Percentiles rank a stretch among this genome's conserved stretches.
Conservation (phyloP, 2,888 invertebrate genomes). For the Cantharis flavilabris region DNA sequence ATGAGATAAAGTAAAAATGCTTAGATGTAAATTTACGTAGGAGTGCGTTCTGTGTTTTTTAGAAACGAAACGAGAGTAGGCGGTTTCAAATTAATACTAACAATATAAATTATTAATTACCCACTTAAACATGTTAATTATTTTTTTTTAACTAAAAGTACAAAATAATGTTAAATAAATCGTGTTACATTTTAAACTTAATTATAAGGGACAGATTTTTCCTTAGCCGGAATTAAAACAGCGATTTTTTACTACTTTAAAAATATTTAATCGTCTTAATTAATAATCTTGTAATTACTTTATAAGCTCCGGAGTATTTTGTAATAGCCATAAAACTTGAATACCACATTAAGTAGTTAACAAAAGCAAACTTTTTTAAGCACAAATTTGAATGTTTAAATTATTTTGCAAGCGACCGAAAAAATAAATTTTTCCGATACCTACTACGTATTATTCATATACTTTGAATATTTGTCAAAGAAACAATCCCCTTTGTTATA, state of each 20-base stretch:
- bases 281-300: background rate
- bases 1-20: conserved; percentile 11
- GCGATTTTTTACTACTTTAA: background rate
- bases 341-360: background rate
- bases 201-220: background rate
- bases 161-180: background rate
- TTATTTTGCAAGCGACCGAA: background rate
- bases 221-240: background rate
- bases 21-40: conserved; percentile 1
- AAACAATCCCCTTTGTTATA: background rate
- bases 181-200: background rate
- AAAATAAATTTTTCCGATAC: background rate
- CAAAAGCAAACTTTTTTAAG: background rate
- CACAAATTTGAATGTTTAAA: background rate
- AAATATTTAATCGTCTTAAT: background rate
- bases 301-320: background rate
- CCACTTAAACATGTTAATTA: background rate
- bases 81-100: background rate
- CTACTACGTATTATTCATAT: background rate
- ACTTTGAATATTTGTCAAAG: background rate
- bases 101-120: background rate
- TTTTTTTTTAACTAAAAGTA: background rate
- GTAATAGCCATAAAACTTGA: background rate
- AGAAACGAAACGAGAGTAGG: background rate
- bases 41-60: background rate